phyloP scores from a whole-genome alignment of 2,888 invertebrate genomes.

The Scrobipalpa costella region DNA sequence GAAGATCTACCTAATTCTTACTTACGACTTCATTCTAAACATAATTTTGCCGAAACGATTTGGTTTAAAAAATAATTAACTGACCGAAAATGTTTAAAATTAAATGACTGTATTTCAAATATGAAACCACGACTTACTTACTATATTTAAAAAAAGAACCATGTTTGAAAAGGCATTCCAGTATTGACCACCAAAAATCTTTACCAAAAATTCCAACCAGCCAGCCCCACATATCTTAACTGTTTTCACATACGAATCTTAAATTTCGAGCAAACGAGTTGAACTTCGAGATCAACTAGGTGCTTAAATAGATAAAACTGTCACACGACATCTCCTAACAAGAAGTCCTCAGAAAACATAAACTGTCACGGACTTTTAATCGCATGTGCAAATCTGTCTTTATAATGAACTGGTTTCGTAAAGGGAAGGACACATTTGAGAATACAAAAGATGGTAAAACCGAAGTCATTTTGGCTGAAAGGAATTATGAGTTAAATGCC shows the following conservation, averaged over 20 bases:
- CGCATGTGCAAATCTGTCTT: slow-evolving; percentile 36
- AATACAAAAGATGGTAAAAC: not conserved
- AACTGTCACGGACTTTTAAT: slow-evolving; percentile 35
- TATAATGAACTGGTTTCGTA: slow-evolving; percentile 37
- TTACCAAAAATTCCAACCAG: not conserved
- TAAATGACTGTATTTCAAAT: too few species aligned
- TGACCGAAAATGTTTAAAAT: too few species aligned
- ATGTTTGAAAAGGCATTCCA: too few species aligned
- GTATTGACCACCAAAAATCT: not conserved
- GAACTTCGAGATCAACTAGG: slow-evolving; percentile 14
- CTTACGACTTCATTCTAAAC: too few species aligned
- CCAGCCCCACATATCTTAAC: not conserved
- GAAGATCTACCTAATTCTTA: too few species aligned
- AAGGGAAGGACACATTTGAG: slow-evolving; percentile 13
- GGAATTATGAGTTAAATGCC: too few species aligned
- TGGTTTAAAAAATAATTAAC: too few species aligned
- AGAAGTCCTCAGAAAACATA: slow-evolving; percentile 34
- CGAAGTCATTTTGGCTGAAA: not conserved
- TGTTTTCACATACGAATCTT: slow-evolving; percentile 3
- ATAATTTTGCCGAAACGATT: too few species aligned
- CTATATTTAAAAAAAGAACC: too few species aligned
- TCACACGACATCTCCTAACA: slow-evolving; percentile 33
- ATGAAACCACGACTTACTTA: too few species aligned
- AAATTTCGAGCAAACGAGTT: slow-evolving; percentile 21
- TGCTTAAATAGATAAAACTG: slow-evolving; percentile 29